Evolutionary conservation across 2,888 invertebrate species (phyloP).

Genomic region (Dermolepida albohirtum): DNA sequence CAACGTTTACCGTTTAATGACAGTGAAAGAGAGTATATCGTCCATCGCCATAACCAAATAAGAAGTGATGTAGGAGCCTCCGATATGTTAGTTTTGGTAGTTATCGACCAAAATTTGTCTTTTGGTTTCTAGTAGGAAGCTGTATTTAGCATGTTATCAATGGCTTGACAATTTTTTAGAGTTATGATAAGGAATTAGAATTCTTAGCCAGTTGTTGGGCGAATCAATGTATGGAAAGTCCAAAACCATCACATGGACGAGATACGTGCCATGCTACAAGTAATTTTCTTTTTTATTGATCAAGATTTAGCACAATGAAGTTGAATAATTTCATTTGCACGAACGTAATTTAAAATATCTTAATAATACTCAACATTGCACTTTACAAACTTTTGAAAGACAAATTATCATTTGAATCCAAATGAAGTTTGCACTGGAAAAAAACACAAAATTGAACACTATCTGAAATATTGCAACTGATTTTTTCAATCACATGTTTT

Average conservation of each 20-base stretch:
- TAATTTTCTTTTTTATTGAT: conserved; percentile 9
- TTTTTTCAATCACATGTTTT: no score
- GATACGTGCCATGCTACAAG: conserved; percentile 47
- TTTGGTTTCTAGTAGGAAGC: background rate
- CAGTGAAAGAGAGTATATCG: conserved; percentile 19
- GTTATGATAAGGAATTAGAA: conserved; percentile 49
- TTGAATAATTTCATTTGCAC: no score
- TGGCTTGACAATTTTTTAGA: conserved; percentile 25
- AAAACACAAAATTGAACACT: no score
- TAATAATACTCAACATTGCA: no score
- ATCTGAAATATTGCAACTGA: no score
- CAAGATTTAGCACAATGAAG: background rate
- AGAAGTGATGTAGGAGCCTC: conserved; percentile 11
- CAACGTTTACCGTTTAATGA: conserved; percentile 26
- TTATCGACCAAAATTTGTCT: background rate
- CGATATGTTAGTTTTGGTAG: conserved; percentile 37
- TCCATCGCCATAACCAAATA: conserved; percentile 29
- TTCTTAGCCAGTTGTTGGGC: conserved; percentile 49
- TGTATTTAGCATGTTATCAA: background rate
- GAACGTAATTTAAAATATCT: no score
- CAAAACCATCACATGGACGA: conserved; percentile 34
- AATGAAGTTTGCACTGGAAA: no score
- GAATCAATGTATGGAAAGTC: conserved; percentile 46
- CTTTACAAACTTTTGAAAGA: no score
- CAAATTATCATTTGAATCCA: no score